These are phyloP conservation scores for Mylabris sibirica DNA, from an alignment of 2,888 invertebrate genomes.

Conservation along the genomic window DNA sequence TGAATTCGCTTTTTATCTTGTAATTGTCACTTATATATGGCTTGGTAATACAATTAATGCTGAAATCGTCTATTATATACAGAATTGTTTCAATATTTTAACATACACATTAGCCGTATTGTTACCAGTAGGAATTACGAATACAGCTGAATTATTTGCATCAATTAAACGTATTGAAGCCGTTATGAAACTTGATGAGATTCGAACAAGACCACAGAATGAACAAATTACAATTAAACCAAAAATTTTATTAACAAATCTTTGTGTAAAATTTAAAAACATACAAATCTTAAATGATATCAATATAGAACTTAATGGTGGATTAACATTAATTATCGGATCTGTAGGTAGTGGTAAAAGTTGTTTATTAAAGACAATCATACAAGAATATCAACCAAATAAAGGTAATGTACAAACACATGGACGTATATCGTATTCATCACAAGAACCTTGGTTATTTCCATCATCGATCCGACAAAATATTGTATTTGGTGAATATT, in stretches of 20 bases:
- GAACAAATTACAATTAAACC: constrained; percentile 40
- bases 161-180: constrained; percentile 73
- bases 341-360: constrained; percentile 70
- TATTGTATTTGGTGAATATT: constrained; percentile 73
- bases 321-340: constrained; percentile 65
- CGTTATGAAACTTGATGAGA: constrained; percentile 63
- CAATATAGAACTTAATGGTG: constrained; percentile 58
- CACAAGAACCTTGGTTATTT: constrained; percentile 68
- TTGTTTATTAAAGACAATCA: constrained; percentile 51
- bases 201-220: constrained; percentile 29
- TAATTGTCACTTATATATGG: constrained; percentile 33
- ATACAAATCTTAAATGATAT: constrained; percentile 58
- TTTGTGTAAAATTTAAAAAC: constrained; percentile 46
- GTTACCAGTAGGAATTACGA: constrained; percentile 82
- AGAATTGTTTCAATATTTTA: constrained; percentile 23
- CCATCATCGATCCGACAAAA: constrained; percentile 72
- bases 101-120: constrained; percentile 52
- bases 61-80: constrained; percentile 30
- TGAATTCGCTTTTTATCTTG: constrained; percentile 30
- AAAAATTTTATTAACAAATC: constrained; percentile 40
- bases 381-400: constrained; percentile 53
- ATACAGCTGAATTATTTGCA: constrained; percentile 78
- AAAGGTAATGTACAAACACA: constrained; percentile 56
- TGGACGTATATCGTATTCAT: constrained; percentile 64
- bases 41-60: constrained; percentile 28